Conservation (phyloP, 2,113 vertebrate genomes). For the Oenanthe oenanthe region DNA sequence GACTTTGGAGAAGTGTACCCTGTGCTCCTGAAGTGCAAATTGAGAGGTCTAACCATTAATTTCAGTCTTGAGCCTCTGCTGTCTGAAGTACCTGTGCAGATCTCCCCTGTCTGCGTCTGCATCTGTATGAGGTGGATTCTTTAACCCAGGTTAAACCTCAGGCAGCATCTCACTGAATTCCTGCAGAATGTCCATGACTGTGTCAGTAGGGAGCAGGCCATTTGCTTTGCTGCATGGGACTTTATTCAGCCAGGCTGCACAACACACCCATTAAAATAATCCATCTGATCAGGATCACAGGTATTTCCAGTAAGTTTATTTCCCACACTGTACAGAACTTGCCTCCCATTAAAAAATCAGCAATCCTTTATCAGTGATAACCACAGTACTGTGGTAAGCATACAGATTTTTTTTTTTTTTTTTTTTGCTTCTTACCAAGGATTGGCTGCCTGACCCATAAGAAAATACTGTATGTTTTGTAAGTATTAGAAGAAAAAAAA, state of each 20-base stretch:
- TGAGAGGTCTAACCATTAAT: neutral
- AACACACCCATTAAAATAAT: neutral
- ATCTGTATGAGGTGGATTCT: rapidly evolving
- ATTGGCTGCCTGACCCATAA: neutral
- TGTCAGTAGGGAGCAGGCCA: neutral
- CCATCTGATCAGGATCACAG: neutral
- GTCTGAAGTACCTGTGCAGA: neutral
- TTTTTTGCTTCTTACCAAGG: neutral
- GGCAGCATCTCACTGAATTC: neutral
- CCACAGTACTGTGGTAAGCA: neutral
- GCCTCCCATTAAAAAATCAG: neutral
- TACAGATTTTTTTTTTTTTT: neutral
- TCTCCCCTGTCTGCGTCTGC: neutral
- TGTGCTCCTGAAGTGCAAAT: neutral
- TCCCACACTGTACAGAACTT: neutral
- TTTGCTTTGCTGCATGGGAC: neutral
- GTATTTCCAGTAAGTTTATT: neutral
- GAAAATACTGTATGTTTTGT: neutral
- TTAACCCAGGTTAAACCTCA: neutral
- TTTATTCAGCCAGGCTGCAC: neutral
- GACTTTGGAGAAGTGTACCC: neutral
- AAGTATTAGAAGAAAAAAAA: neutral
- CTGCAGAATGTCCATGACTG: neutral
- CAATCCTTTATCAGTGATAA: neutral
- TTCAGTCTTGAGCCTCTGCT: neutral